phyloP scores from a whole-genome alignment of 2,113 vertebrate species.

The Cyrtonyx montezumae region DNA sequence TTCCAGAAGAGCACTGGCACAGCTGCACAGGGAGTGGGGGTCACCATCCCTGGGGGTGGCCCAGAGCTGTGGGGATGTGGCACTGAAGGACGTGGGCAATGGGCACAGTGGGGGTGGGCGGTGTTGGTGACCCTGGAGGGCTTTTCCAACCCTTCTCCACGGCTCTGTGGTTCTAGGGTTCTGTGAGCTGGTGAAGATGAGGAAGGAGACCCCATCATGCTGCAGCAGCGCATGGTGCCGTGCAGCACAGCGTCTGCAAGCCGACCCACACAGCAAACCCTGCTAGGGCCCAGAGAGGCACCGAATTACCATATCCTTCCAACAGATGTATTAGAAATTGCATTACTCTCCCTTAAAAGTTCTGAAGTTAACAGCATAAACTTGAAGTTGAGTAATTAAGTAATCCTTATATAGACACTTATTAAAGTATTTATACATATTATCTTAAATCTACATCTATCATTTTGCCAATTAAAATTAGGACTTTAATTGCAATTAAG shows the following conservation, averaged over 20 bases:
- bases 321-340: constrained; percentile 84
- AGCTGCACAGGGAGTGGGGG: no score
- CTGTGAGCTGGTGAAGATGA: no score
- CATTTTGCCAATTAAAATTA: constrained; percentile 93
- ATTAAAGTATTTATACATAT: constrained; percentile 91
- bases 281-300: constrained; percentile 52
- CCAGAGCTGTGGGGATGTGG: no score
- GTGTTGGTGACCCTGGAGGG: not conserved
- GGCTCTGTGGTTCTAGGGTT: no score
- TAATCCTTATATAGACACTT: constrained; percentile 91
- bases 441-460: constrained; percentile 93
- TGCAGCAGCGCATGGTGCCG: no score
- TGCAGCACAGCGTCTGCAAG: not conserved
- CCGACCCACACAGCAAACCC: no score
- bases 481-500: constrained; percentile 96
- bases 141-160: not conserved
- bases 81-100: no score
- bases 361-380: constrained; percentile 88
- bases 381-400: constrained; percentile 89
- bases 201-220: no score
- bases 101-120: no score
- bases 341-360: constrained; percentile 87
- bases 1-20: no score
- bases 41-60: no score
- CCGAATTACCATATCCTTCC: constrained; percentile 81